Base-by-base conservation (phyloP, 2,113 vertebrate species). In the Phycodurus eques region DNA sequence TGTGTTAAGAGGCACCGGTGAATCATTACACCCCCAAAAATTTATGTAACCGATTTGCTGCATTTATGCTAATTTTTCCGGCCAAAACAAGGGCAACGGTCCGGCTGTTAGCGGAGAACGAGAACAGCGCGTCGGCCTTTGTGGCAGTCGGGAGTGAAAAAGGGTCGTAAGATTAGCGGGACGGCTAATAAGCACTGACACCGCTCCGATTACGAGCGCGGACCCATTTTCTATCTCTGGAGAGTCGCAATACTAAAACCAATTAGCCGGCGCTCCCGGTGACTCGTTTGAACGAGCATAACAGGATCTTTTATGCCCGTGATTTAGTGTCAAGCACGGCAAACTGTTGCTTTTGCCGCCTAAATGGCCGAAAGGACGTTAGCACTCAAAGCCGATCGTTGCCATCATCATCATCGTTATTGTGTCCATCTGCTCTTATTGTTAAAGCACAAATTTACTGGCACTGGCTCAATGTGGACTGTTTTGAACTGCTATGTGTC, bases 241-340 rank as follows among this genome's bases (percentile, higher is more conserved):
- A 83, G 79, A 71, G 43, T 67, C 22, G 64, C 71, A 78, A 80
- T 72, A 82, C 72, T 76, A 73, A 86, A 82, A 82, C 80, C 72
- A 79, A 89, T 86, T 86, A 82, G 82, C 31, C 19, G 73, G 35
- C 63, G 56, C 78, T 61, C 70, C 76, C 76, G 66, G 35, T 81
- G 85, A 84, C 70, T 76, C 70, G 59, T 20, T 63, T 59, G 77
- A 83, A 84, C 77, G 63, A 84, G 78, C 61, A 71, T 77, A 76
- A 80, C 76, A 64, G 68, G 80, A 54, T 31, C 59, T 81, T 87
- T 80, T 78, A 82, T 80, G 67, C 73, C 67, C 64, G 76, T 0
- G 13, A 73, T 80, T 81, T 44, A 54, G 78, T 73, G 83, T 85
- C 81, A 73, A 67, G 68, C 62, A 69, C 59, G 39, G 66, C 67